Conservation (phyloP, 1,140 invertebrate genomes). For the Neodiprion lecontei region DNA sequence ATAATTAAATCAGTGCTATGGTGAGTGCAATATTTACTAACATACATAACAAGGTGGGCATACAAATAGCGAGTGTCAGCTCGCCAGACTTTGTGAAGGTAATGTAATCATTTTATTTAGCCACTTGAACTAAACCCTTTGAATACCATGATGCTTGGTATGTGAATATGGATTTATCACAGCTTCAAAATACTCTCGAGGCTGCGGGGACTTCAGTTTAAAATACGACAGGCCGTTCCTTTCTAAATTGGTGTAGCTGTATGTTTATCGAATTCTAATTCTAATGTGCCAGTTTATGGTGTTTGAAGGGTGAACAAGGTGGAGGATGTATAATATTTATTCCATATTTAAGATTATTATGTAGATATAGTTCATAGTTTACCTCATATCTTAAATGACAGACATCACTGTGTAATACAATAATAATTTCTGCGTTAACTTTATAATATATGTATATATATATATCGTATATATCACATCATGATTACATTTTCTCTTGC, state of each 20-base stretch:
- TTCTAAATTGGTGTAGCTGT: not conserved
- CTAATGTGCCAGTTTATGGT: not conserved
- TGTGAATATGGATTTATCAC: not conserved
- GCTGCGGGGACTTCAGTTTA: not conserved
- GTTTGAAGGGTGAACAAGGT: not conserved
- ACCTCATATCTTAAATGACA: slow-evolving; percentile 1
- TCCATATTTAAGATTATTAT: slow-evolving; percentile 5
- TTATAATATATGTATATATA: no score
- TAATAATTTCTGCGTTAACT: no score
- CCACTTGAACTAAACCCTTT: not conserved
- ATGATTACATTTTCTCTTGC: no score
- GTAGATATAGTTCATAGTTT: slow-evolving; percentile 1
- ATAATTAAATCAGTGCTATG: not conserved
- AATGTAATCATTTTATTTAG: not conserved
- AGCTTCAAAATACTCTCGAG: not conserved
- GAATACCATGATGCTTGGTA: not conserved
- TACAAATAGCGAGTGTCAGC: not conserved
- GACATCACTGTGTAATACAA: not conserved
- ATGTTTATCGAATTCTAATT: not conserved
- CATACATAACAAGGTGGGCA: not conserved
- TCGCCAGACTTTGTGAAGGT: not conserved
- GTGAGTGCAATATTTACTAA: slow-evolving; percentile 5
- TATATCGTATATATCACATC: no score
- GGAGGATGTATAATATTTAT: slow-evolving; percentile 7
- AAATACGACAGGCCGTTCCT: no score